A percentile compares a stretch with the other conserved stretches of the same genome.
These are phyloP conservation scores for Sphenopsis melanotis DNA, from an alignment of 2,797 vertebrate species.

Conservation along the genomic window DNA sequence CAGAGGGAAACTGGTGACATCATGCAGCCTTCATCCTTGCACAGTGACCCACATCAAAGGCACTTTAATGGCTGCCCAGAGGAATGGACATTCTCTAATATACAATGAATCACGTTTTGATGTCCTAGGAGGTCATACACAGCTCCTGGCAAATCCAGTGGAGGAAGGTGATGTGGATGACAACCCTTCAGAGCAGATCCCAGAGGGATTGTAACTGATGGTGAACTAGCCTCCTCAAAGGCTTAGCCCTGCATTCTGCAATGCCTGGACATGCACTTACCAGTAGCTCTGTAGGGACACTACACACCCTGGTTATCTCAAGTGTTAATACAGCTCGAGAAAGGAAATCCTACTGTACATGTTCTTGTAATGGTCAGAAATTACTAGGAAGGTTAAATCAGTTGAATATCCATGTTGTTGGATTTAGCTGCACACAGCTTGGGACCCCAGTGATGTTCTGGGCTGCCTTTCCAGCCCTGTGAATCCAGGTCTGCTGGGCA, in stretches of 20 bases:
- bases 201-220: background rate
- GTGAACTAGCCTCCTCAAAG: background rate
- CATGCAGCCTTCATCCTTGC: constrained; percentile 52
- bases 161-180: constrained; percentile 30
- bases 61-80: constrained; percentile 38
- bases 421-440: background rate
- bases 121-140: constrained; percentile 27
- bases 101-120: constrained; percentile 56
- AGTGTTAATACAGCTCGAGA: background rate
- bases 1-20: constrained; percentile 49
- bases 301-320: background rate
- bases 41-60: constrained; percentile 54
- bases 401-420: background rate
- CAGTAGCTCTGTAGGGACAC: background rate
- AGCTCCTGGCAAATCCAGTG: constrained; percentile 40
- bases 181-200: background rate
- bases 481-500: background rate
- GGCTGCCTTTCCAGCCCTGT: background rate
- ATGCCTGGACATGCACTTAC: background rate
- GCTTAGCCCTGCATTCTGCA: background rate
- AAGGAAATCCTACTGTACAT: background rate
- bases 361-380: background rate
- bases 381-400: background rate
- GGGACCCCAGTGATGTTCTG: background rate
- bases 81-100: constrained; percentile 46